Evolutionary conservation across 2,797 vertebrate species (phyloP).

Genomic region (Tadarida brasiliensis): DNA sequence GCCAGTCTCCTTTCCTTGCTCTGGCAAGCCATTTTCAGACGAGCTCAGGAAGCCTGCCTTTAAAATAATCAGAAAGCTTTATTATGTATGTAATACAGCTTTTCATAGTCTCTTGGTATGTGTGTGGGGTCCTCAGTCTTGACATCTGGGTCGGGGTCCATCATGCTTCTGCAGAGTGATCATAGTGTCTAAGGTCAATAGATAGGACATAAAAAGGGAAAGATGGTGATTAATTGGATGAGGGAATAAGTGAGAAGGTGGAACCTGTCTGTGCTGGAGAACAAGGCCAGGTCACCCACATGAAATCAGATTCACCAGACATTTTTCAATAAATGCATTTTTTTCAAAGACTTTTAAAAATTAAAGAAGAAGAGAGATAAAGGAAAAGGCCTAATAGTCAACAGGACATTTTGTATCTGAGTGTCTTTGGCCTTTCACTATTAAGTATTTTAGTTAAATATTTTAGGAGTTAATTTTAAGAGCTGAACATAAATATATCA

Average conservation of each 20-base stretch:
- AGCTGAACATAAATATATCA: neutral
- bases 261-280: neutral
- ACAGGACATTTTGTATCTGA: neutral
- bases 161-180: neutral
- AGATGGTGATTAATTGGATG: neutral
- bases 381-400: neutral
- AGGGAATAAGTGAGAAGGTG: neutral
- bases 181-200: neutral
- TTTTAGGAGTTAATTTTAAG: slow-evolving; percentile 2
- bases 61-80: neutral
- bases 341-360: neutral
- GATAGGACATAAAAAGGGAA: neutral
- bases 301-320: neutral
- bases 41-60: neutral
- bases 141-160: neutral
- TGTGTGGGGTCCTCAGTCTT: neutral
- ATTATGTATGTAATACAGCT: neutral
- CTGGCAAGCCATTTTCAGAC: neutral
- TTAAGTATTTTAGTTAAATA: neutral
- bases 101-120: neutral
- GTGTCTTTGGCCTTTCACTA: neutral
- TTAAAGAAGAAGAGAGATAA: neutral
- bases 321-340: neutral
- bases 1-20: neutral
- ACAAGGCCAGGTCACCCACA: neutral